Base-by-base conservation (phyloP, 2,797 vertebrate species). In the Buphagus erythrorhynchus region DNA sequence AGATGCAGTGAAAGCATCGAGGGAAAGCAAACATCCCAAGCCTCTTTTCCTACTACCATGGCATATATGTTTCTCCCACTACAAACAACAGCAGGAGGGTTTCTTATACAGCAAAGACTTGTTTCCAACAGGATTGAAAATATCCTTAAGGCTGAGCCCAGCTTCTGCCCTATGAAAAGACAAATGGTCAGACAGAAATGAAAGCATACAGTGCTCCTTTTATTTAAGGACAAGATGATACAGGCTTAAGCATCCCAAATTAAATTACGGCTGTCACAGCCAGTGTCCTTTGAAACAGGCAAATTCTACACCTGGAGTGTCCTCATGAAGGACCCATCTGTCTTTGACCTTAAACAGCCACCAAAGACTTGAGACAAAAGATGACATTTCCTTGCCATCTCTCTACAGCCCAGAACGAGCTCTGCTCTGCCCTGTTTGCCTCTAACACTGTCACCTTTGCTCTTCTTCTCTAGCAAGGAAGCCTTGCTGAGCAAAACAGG, bases 291-390 rank as follows among this genome's bases (percentile, higher is more conserved):
- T 72, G 66, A 61, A 95, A 86, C 10, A 86, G 49, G 43, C 18
- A 77, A 43, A 89, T 87, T 36, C 49, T 58, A 65, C 65, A 95
- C 66, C 69, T 88, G 55, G 83, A 24, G 22, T 2, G 2, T 78
- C 36, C 58, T 85, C 46, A 20, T 5, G 45, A 52, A 93, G 62
- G 40, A 66, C 48, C 7, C 25, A 11, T 35, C 55, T 40, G 42
- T 59, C 55, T 93, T 49, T 90, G 66, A 68, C 57, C 58, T 94
- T 71, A 63, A 86, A 57, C 3, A 78, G 58, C 25, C 66, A 93
- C 21, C 10, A 38, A 87, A 81, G 26, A 36, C 40, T 48, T 52
- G 14, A 62, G 69, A 46, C 58, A 84, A 72, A 92, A 73, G 40
- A 38, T 22, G 25, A 33, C 2, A 2, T 55, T 81, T 84, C 36